phyloP scores from a whole-genome alignment of 2,113 vertebrate species.

The Bombycilla garrulus region DNA sequence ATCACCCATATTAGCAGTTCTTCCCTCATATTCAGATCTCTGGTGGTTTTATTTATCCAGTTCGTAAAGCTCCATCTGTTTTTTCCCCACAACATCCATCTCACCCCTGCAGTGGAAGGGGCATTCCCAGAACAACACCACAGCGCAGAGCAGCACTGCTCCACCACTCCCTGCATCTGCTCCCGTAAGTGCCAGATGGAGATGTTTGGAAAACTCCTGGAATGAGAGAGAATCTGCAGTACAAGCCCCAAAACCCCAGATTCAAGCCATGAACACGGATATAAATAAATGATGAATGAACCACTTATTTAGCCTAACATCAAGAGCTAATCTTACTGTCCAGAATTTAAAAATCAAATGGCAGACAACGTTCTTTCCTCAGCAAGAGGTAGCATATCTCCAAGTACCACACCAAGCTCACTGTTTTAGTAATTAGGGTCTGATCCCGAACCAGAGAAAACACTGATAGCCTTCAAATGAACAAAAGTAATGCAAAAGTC shows the following conservation, averaged over 20 bases:
- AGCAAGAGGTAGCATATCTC: background rate
- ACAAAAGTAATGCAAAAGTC: background rate
- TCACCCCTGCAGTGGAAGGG: background rate
- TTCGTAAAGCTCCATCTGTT: fast-evolving
- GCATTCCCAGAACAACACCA: background rate
- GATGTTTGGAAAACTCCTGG: background rate
- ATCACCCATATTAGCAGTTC: background rate
- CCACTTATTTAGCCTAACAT: background rate
- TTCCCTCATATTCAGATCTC: background rate
- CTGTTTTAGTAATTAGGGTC: background rate
- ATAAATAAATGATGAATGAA: background rate
- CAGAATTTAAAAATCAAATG: background rate
- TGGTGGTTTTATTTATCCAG: background rate
- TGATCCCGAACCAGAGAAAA: background rate
- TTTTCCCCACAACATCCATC: background rate
- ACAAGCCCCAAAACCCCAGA: background rate
- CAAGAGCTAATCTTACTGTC: background rate
- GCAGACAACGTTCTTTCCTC: background rate
- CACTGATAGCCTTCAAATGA: background rate
- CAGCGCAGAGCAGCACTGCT: background rate
- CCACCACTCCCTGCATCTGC: background rate
- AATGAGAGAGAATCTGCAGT: background rate
- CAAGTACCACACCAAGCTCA: background rate
- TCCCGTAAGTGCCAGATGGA: background rate
- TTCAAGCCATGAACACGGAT: background rate